Base-by-base conservation (phyloP, 2,888 invertebrate species). In the Monopis laevigella region DNA sequence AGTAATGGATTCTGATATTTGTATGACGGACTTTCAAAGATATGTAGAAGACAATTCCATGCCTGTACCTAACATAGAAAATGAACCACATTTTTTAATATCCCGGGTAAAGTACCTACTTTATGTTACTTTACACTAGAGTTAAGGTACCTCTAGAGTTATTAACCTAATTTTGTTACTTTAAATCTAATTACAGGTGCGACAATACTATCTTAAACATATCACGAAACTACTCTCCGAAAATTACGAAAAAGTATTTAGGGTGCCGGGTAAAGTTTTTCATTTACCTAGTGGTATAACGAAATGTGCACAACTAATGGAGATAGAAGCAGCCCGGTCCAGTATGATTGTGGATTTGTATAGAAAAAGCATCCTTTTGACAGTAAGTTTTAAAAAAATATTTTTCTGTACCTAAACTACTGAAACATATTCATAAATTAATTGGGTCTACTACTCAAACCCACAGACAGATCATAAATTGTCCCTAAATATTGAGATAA, bases 171-270 rank as follows among this genome's bases (percentile, higher is more conserved):
- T 32, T 27, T 26, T n/a, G 21, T 14, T 36, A 28, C n/a, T 7
- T 11, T 44, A 36, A n/a, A 36, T 27, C 28, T 26, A 29, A 7
- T 58, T 58, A 35, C 49, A 82, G 82, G 78, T 81, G 12, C 71
- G 82, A 16, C 75, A 78, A 53, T 68, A 73, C 54, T 82, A 82
- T 47, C 69, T 81, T 67, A 72, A 74, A 35, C 65, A 74, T 49
- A 52, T 80, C 29, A 65, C 74, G 32, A 70, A 71, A 55, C 51
- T 78, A 18, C 51, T 82, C 14, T 62, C 69, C 11, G 47, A 58
- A 2, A 82, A 82, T 47, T 81, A 80, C 54, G 74, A 77, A 52
- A 68, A 58, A 1, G 65, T 68, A 45, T 73, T 74, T 43, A 71
- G 58, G 47, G 59, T 72, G 8, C 43, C 65, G 0, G 69, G 71